Percentiles rank a stretch among this genome's conserved stretches.
These are phyloP conservation scores for Drosophila pruinosa DNA, from an alignment of 1,140 invertebrate genomes.

Conservation along the genomic window DNA sequence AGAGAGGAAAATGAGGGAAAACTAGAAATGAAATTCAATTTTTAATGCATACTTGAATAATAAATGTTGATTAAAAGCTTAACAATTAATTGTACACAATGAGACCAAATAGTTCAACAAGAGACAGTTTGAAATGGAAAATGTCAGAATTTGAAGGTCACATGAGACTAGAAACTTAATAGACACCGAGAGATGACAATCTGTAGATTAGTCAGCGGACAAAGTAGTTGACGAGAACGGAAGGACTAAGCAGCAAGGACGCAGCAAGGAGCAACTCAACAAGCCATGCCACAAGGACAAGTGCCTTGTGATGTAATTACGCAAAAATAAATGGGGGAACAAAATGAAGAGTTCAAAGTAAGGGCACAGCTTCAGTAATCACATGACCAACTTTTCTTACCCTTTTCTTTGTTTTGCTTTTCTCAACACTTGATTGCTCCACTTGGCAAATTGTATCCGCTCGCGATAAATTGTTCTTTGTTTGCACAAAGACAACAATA, in stretches of 20 bases:
- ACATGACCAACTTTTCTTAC: not conserved
- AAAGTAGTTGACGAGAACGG: not conserved
- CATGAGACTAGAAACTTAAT: constrained; percentile 1
- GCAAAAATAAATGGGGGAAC: not conserved
- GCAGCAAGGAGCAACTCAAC: constrained; percentile 20
- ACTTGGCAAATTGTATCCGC: constrained; percentile 22
- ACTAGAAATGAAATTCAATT: not conserved
- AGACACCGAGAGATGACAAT: constrained; percentile 8
- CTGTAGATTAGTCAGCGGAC: constrained; percentile 18
- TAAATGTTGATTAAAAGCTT: not conserved
- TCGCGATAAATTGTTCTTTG: constrained; percentile 25
- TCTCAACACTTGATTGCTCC: constrained; percentile 20
- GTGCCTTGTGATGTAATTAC: constrained; percentile 28
- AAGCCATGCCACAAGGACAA: constrained; percentile 25
- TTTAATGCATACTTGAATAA: not conserved
- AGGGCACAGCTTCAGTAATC: constrained; percentile 2
- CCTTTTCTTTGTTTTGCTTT: not conserved
- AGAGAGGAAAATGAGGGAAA: not conserved
- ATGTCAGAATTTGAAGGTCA: constrained; percentile 7
- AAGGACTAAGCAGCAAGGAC: constrained; percentile 1
- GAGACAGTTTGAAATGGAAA: not conserved
- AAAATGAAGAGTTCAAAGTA: not conserved
- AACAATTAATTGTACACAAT: not conserved
- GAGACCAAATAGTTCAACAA: too few species aligned
- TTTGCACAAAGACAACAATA: constrained; percentile 12